phyloP scores from a whole-genome alignment of 2,888 invertebrate genomes.

The Cryptus viduatorius region DNA sequence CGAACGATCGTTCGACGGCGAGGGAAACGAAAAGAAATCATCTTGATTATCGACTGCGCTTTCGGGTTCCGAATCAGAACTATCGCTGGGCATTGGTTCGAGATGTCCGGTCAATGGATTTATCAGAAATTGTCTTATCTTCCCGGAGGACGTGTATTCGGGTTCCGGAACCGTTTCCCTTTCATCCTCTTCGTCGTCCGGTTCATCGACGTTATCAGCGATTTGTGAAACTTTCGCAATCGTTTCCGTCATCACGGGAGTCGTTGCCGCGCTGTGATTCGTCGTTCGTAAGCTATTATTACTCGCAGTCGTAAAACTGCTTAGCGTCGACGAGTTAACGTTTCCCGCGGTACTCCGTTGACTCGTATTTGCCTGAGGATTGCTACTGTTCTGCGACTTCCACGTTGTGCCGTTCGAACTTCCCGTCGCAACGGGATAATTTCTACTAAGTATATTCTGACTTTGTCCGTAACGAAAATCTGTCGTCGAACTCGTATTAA shows the following conservation, averaged over 20 bases:
- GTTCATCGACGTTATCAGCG: slow-evolving; percentile 10
- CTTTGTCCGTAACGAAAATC: slow-evolving; percentile 84
- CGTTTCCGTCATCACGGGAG: neutral
- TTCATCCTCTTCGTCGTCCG: slow-evolving; percentile 38
- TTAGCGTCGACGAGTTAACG: slow-evolving; percentile 74
- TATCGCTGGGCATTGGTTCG: slow-evolving; percentile 91
- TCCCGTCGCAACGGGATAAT: slow-evolving; percentile 73
- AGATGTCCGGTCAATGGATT: slow-evolving; percentile 95
- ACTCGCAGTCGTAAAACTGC: slow-evolving; percentile 78
- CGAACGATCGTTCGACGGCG: slow-evolving; percentile 85
- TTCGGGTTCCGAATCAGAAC: slow-evolving; percentile 87
- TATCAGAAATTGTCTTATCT: slow-evolving; percentile 93
- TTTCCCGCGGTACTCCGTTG: slow-evolving; percentile 72
- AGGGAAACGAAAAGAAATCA: slow-evolving; percentile 85
- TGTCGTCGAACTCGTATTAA: slow-evolving; percentile 81
- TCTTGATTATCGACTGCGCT: slow-evolving; percentile 84
- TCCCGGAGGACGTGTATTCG: slow-evolving; percentile 87
- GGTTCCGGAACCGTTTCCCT: slow-evolving; percentile 85
- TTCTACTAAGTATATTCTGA: slow-evolving; percentile 84
- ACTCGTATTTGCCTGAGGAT: slow-evolving; percentile 72
- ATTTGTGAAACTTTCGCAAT: slow-evolving; percentile 33
- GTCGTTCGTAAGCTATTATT: slow-evolving; percentile 54
- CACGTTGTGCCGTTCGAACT: slow-evolving; percentile 79
- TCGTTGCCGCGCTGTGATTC: slow-evolving; percentile 49
- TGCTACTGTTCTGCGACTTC: slow-evolving; percentile 76